Base-by-base conservation (phyloP, 2,888 invertebrate species). In the Drosophila phalerata region DNA sequence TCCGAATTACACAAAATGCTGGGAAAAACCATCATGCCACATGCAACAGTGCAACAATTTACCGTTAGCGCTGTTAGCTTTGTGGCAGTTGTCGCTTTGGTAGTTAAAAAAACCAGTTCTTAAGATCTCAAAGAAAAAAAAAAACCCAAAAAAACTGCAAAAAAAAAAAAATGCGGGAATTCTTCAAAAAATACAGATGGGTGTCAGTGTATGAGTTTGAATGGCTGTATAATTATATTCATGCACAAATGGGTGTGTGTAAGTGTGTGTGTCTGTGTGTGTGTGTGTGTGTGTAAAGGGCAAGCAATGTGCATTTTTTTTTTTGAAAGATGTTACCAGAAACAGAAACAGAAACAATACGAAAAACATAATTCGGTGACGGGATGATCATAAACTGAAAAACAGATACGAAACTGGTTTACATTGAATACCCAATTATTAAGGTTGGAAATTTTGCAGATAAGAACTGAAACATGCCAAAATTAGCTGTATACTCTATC, bases 1-100 rank as follows among this genome's bases (percentile, higher is more conserved):
- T 82, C 83, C 81, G 82, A 82, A 63, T 76, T 58, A 89, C 81
- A 77, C 69, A 69, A 84, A 82, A 89, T 79, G 71, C 76, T 76
- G 73, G 69, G 86, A 88, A 79, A 69, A 75, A 53, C 17, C 34
- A 42, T 15, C 61, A 34, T 45, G 34, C 25, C 52, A 32, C 40
- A 34, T 61, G 43, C 43, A 45, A 43, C 61, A 34, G 45, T 40
- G 37, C 37, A n/a, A 37, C 37, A 37, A 37, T 57, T 55, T 47
- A 64, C 69, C 69, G 58, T 82, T 64, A 65, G 51, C 42, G 63
- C 30, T 37, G 52, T 28, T 38, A 19, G 17, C 30, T 43, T 6
- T 17, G 47, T 19, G 15, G 37, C 37, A 22, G 52, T 52, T 32
- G 32, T 11, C 32, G 40, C 49, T 68, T 51, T 30, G 52, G 37